Percentiles rank a stretch among this genome's conserved stretches.
These are phyloP conservation scores for Bombus fervidus DNA, from an alignment of 1,140 invertebrate genomes.

Conservation along the genomic window DNA sequence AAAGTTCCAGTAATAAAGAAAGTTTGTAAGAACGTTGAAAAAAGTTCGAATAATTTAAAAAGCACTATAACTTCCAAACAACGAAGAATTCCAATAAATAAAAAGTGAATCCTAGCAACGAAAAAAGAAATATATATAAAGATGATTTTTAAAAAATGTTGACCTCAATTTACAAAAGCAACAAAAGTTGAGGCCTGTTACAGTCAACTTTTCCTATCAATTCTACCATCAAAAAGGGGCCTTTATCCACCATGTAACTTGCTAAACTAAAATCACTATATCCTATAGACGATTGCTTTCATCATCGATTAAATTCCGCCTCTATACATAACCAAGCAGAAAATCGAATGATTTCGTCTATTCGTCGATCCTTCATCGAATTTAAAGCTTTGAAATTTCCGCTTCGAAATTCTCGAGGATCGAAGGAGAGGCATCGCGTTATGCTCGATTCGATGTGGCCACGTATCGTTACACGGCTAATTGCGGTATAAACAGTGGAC, in stretches of 20 bases:
- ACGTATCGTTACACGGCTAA: conserved; percentile 75
- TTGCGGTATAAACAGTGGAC: conserved; percentile 80
- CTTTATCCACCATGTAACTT: background rate
- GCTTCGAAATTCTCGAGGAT: background rate
- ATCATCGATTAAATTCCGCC: background rate
- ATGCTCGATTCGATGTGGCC: conserved; percentile 58
- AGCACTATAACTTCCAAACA: background rate
- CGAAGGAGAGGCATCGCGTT: conserved; percentile 3
- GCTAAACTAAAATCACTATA: too few species aligned
- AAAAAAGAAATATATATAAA: background rate
- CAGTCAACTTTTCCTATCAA: background rate
- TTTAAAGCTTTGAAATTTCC: background rate
- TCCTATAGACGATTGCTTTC: too few species aligned
- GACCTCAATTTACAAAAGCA: background rate
- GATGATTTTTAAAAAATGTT: background rate
- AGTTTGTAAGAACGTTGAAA: background rate
- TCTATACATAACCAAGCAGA: background rate
- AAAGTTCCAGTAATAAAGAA: background rate
- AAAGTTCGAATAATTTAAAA: background rate
- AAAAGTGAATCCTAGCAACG: background rate
- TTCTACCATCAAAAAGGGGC: background rate
- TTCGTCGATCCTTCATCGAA: background rate
- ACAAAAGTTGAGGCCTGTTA: background rate
- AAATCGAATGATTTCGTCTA: background rate
- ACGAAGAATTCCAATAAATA: background rate